Conservation (phyloP, 1,140 invertebrate genomes). For the Thaumatotibia leucotreta region DNA sequence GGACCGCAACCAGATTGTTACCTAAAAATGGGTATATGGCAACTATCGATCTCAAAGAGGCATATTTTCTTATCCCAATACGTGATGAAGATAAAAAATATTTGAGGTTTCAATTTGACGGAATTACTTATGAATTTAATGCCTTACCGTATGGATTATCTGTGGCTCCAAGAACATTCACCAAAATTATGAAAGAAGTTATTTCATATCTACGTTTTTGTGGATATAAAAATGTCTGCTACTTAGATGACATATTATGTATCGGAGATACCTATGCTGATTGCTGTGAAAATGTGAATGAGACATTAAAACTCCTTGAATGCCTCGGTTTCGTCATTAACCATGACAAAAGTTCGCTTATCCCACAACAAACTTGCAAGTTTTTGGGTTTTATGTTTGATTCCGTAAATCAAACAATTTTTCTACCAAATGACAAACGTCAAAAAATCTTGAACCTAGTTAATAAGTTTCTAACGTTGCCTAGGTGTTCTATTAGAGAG, state of each 20-base stretch:
- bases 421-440: slow-evolving; percentile 25
- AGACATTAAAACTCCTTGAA: slow-evolving; percentile 21
- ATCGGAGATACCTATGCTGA: slow-evolving; percentile 22
- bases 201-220: slow-evolving; percentile 17
- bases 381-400: slow-evolving; percentile 31
- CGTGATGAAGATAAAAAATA: slow-evolving; percentile 26
- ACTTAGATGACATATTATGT: slow-evolving; percentile 33
- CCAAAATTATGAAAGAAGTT: slow-evolving; percentile 30
- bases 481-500: slow-evolving; percentile 19
- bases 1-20: slow-evolving; percentile 29
- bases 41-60: no score
- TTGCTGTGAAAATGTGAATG: slow-evolving; percentile 25
- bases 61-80: no score
- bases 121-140: no score
- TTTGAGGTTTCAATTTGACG: slow-evolving; percentile 25
- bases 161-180: slow-evolving; percentile 25
- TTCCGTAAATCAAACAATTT: slow-evolving; percentile 17
- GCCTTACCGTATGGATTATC: slow-evolving; percentile 31
- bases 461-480: slow-evolving; percentile 14
- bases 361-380: slow-evolving; percentile 18
- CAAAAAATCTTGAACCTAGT: slow-evolving; percentile 18
- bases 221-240: slow-evolving; percentile 24
- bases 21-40: slow-evolving; percentile 14
- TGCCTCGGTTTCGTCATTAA: slow-evolving; percentile 34
- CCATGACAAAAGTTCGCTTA: slow-evolving; percentile 30